phyloP scores from a whole-genome alignment of 2,797 vertebrate species.

The Scolopax bukidnonensis region DNA sequence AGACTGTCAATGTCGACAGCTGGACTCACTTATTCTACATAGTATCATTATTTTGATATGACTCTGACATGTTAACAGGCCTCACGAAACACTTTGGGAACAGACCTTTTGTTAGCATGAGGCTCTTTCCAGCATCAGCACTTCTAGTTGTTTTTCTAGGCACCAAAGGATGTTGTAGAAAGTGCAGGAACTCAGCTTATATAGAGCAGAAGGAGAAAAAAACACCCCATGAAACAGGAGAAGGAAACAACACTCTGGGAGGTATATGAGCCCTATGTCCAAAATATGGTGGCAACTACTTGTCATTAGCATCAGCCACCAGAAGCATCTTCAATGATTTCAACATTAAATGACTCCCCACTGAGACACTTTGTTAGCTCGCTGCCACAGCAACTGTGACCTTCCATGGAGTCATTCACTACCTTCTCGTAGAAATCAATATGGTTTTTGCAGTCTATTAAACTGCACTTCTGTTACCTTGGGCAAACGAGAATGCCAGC shows the following conservation, averaged over 20 bases:
- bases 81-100: not conserved
- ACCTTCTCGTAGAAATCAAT: not conserved
- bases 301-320: not conserved
- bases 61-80: conserved; percentile 5
- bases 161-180: not conserved
- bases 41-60: conserved; percentile 26
- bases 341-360: not conserved
- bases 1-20: not conserved
- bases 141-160: not conserved
- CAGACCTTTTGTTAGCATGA: not conserved
- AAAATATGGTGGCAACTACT: not conserved
- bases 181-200: not conserved
- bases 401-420: not conserved
- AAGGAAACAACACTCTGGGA: not conserved
- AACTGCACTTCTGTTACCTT: not conserved
- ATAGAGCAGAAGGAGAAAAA: not conserved
- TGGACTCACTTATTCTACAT: not conserved
- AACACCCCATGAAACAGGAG: not conserved
- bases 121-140: not conserved
- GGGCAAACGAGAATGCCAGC: not conserved
- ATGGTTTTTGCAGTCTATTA: not conserved
- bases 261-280: not conserved
- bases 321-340: not conserved
- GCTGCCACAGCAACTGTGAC: not conserved
- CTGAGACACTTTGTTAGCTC: not conserved